Percentiles rank a stretch among this genome's conserved stretches.
Evolutionary conservation across 2,888 invertebrate species (phyloP).

Genomic region (Ischnus inquisitorius): DNA sequence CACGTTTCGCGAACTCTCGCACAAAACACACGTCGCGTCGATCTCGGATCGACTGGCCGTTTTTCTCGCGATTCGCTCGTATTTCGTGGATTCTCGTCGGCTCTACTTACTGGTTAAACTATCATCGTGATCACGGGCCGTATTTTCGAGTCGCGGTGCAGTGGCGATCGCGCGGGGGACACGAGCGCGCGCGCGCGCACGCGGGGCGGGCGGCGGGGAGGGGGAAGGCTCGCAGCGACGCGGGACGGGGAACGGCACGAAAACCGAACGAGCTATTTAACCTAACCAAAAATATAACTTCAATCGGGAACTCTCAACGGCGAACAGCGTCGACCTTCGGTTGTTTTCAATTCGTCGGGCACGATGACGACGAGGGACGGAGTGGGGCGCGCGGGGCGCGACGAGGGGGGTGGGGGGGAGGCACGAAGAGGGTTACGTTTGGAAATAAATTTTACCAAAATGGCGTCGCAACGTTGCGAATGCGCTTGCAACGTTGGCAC

Average conservation of each 20-base stretch:
- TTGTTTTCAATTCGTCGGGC: conserved; percentile 81
- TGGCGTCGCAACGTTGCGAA: conserved; percentile 73
- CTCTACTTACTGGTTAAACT: too few relatives aligned
- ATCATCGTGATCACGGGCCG: too few relatives aligned
- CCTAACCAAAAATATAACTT: conserved; percentile 83
- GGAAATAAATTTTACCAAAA: conserved; percentile 82
- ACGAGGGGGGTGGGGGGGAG: conserved; percentile 24
- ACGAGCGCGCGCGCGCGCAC: too few relatives aligned
- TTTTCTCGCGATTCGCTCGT: too few relatives aligned
- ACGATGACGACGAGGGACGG: neutral
- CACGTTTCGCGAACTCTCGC: too few relatives aligned
- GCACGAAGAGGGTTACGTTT: conserved; percentile 77
- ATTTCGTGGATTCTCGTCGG: too few relatives aligned
- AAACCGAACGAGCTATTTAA: conserved; percentile 68
- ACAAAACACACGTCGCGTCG: too few relatives aligned
- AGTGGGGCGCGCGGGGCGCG: neutral
- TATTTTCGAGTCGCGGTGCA: too few relatives aligned
- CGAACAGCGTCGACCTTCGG: conserved; percentile 84
- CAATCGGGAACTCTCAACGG: conserved; percentile 72
- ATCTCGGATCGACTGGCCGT: too few relatives aligned
- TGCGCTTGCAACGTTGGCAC: neutral
- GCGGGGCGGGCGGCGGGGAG: too few relatives aligned
- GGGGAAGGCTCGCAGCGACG: neutral
- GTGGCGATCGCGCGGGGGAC: too few relatives aligned
- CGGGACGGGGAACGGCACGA: neutral